A percentile compares a stretch with the other conserved stretches of the same genome.
Evolutionary conservation across 2,113 vertebrate species (phyloP).

Genomic region (Clarias gariepinus): DNA sequence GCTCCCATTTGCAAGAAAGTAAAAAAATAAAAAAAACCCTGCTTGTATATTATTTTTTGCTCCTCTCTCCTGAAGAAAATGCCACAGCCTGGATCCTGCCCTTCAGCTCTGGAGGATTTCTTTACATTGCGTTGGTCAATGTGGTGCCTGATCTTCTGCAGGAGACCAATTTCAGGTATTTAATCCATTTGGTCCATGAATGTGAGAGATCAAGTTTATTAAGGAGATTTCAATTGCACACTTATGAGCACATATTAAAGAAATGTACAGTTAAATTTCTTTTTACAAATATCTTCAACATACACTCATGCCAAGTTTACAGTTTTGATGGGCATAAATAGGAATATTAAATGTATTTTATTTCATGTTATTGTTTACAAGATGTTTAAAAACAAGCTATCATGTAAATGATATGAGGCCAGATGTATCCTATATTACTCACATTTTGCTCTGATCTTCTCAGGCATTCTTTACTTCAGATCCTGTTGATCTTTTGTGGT

Average conservation of each 20-base stretch:
- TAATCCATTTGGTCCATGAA: background rate
- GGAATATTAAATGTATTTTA: too few species aligned
- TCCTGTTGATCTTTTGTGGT: constrained; percentile 85
- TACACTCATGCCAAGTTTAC: too few species aligned
- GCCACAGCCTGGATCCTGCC: constrained; percentile 92
- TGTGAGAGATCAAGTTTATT: too few species aligned
- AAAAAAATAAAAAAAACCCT: background rate
- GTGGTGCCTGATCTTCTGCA: constrained; percentile 93
- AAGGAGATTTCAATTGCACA: too few species aligned
- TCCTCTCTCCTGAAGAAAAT: constrained; percentile 67
- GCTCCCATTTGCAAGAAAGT: background rate
- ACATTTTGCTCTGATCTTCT: constrained; percentile 12
- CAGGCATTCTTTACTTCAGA: constrained; percentile 87
- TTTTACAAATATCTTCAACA: too few species aligned
- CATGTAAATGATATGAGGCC: background rate
- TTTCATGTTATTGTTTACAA: background rate
- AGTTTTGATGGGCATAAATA: too few species aligned
- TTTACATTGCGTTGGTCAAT: constrained; percentile 95
- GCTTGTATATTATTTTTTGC: too few species aligned
- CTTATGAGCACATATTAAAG: too few species aligned
- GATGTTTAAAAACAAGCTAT: background rate
- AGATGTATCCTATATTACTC: background rate
- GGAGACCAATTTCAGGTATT: constrained; percentile 88
- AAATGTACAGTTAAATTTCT: too few species aligned
- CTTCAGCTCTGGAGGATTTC: constrained; percentile 94